phyloP scores from a whole-genome alignment of 1,140 invertebrate genomes.

The Pteromalus puparum region DNA sequence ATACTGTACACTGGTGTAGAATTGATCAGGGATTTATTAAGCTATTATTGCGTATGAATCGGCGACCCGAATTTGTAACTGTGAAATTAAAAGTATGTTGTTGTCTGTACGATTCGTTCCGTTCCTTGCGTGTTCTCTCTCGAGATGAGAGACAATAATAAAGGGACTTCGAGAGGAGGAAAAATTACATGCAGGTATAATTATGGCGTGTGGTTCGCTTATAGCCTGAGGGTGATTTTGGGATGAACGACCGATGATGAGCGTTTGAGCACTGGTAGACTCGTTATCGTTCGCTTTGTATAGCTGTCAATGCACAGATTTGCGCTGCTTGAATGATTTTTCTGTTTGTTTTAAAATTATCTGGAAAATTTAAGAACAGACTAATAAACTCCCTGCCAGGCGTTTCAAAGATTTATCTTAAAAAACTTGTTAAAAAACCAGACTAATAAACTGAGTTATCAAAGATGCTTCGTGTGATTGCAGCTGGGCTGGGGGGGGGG shows the following conservation, averaged over 20 bases:
- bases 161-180: background rate
- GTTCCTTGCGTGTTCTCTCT: background rate
- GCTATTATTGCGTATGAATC: background rate
- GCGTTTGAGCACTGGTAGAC: background rate
- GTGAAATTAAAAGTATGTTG: background rate
- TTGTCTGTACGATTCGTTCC: background rate
- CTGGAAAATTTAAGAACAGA: too few species aligned
- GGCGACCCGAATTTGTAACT: background rate
- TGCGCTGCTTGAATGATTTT: background rate
- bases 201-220: background rate
- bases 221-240: background rate
- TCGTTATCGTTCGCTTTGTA: background rate
- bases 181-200: background rate
- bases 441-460: too few species aligned
- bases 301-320: background rate
- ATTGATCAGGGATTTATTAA: background rate
- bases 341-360: background rate
- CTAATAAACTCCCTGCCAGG: too few species aligned
- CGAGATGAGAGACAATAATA: background rate
- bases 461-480: too few species aligned
- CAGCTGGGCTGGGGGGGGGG: too few species aligned
- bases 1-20: too few species aligned
- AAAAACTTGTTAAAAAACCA: too few species aligned
- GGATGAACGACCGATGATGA: conserved; percentile 7
- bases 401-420: too few species aligned